Evolutionary conservation across 1,140 invertebrate species (phyloP).

Genomic region (Battus philenor): DNA sequence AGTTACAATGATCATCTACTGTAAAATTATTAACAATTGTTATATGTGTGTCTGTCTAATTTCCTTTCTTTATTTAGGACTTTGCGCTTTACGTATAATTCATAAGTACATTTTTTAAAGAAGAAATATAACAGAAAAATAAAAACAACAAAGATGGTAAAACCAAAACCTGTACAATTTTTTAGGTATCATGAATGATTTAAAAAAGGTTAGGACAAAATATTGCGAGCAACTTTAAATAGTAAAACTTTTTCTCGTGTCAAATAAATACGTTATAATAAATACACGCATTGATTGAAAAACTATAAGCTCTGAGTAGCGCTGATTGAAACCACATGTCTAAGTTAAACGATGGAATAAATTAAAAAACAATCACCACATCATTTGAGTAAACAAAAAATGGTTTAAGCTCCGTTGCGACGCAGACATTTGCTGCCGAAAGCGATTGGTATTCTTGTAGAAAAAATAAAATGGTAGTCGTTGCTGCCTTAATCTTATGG

Average conservation of each 20-base stretch:
- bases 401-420: slow-evolving; percentile 49
- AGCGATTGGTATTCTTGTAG: slow-evolving; percentile 32
- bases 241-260: slow-evolving; percentile 26
- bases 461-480: slow-evolving; percentile 25
- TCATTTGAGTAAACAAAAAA: slow-evolving; percentile 71
- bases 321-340: slow-evolving; percentile 72
- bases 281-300: slow-evolving; percentile 39
- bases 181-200: too few relatives aligned
- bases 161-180: too few relatives aligned
- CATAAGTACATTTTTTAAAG: too few relatives aligned
- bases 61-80: too few relatives aligned
- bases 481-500: slow-evolving; percentile 27
- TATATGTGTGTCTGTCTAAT: too few relatives aligned
- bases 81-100: too few relatives aligned
- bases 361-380: slow-evolving; percentile 74
- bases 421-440: slow-evolving; percentile 65
- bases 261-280: slow-evolving; percentile 31
- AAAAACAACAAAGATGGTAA: too few relatives aligned
- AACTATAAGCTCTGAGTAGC: slow-evolving; percentile 52
- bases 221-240: too few relatives aligned
- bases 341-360: slow-evolving; percentile 55
- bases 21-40: too few relatives aligned
- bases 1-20: too few relatives aligned
- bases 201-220: too few relatives aligned
- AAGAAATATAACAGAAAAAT: too few relatives aligned